A percentile compares a stretch with the other conserved stretches of the same genome.
These are phyloP conservation scores for Lanistes nyassanus DNA, from an alignment of 1,140 invertebrate genomes.

Conservation along the genomic window DNA sequence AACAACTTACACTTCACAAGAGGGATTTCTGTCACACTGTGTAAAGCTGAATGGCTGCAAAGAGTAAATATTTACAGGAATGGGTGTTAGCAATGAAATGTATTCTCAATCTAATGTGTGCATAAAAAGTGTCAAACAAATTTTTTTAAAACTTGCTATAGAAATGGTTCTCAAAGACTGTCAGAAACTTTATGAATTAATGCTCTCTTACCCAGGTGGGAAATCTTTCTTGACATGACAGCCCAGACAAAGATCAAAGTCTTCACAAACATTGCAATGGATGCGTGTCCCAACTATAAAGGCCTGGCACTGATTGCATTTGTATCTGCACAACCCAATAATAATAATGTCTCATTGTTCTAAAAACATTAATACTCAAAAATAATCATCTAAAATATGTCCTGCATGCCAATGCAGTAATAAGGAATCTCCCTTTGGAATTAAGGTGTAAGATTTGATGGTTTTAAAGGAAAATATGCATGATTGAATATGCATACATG, in stretches of 20 bases:
- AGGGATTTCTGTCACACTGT: constrained; percentile 57
- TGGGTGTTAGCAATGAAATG: background rate
- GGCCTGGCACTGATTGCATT: constrained; percentile 64
- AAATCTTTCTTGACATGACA: constrained; percentile 58
- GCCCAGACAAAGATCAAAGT: constrained; percentile 65
- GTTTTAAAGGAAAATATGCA: too few relatives aligned
- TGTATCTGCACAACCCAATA: constrained; percentile 50
- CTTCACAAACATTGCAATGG: constrained; percentile 64
- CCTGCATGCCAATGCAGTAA: too few relatives aligned
- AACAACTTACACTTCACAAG: constrained; percentile 59
- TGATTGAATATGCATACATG: too few relatives aligned
- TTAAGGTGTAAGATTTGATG: too few relatives aligned
- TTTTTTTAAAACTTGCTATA: too few relatives aligned
- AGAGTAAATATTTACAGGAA: constrained; percentile 6
- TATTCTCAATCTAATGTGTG: background rate
- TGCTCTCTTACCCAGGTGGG: constrained; percentile 52
- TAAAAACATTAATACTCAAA: too few relatives aligned
- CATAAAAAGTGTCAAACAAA: too few relatives aligned
- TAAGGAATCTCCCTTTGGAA: too few relatives aligned
- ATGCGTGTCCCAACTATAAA: constrained; percentile 64
- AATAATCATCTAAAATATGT: too few relatives aligned
- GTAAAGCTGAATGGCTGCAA: constrained; percentile 51
- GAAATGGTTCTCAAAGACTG: too few relatives aligned
- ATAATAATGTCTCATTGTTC: too few relatives aligned
- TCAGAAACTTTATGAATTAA: background rate